phyloP scores from a whole-genome alignment of 2,888 invertebrate genomes.

The Ctena decussata region DNA sequence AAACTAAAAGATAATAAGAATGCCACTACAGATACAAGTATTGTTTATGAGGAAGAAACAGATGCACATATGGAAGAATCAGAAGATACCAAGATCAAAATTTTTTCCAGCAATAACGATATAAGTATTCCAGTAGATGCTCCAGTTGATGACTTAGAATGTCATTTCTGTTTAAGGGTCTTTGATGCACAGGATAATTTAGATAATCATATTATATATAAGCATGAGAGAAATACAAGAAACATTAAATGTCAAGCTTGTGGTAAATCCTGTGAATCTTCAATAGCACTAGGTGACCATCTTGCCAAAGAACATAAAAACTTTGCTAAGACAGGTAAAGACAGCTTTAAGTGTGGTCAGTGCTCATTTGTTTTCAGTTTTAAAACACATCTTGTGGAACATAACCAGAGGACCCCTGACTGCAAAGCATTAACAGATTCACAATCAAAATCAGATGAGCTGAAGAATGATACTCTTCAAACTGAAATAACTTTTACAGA shows the following conservation, averaged over 20 bases:
- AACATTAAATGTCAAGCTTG: conserved; percentile 18
- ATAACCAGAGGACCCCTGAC: neutral
- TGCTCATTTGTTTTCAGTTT: neutral
- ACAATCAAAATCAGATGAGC: neutral
- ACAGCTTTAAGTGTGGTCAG: neutral
- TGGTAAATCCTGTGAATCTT: conserved; percentile 24
- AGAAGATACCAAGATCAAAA: too few relatives aligned
- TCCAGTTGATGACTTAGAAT: neutral
- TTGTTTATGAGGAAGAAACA: too few relatives aligned
- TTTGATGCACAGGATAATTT: neutral
- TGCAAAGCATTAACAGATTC: neutral
- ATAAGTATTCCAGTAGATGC: neutral
- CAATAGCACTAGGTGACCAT: conserved; percentile 31
- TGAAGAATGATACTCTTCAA: neutral
- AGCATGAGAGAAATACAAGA: neutral
- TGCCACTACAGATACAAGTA: too few relatives aligned
- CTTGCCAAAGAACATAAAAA: neutral
- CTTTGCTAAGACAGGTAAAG: neutral
- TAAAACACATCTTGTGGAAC: neutral
- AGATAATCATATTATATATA: neutral
- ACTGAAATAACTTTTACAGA: neutral
- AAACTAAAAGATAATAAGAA: neutral
- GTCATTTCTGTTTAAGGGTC: neutral
- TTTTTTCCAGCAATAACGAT: too few relatives aligned
- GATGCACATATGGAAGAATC: too few relatives aligned